phyloP scores from a whole-genome alignment of 2,888 invertebrate genomes.

The Limenitis camilla region DNA sequence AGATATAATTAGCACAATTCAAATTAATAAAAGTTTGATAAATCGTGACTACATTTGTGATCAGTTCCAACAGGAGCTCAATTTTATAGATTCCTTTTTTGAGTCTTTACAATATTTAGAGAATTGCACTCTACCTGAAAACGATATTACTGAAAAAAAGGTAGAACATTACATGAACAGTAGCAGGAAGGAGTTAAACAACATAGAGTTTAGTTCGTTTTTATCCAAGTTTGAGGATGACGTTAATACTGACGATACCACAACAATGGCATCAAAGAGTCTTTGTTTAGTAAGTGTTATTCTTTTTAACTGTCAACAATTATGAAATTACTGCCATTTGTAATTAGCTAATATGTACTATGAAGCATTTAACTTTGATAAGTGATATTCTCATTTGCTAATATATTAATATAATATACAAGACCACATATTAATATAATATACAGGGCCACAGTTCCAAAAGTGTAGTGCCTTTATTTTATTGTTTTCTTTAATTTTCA shows the following conservation, averaged over 20 bases:
- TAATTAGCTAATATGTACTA: constrained; percentile 5
- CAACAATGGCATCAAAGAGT: constrained; percentile 69
- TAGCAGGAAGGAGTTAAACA: constrained; percentile 40
- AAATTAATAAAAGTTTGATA: constrained; percentile 47
- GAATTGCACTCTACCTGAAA: constrained; percentile 48
- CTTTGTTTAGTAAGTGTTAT: constrained; percentile 69
- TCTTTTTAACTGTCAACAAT: constrained; percentile 55
- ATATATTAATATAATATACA: too few relatives aligned
- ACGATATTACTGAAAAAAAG: constrained; percentile 41
- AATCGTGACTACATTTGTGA: constrained; percentile 55
- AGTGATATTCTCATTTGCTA: too few relatives aligned
- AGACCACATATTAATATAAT: too few relatives aligned
- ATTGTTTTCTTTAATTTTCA: constrained; percentile 30
- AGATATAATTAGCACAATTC: constrained; percentile 62
- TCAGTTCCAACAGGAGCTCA: constrained; percentile 63
- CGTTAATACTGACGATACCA: constrained; percentile 45
- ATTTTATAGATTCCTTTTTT: constrained; percentile 68
- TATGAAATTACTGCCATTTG: constrained; percentile 22
- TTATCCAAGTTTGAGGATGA: constrained; percentile 55
- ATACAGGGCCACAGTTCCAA: too few relatives aligned
- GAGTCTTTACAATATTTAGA: constrained; percentile 66
- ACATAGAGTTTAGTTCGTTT: constrained; percentile 47
- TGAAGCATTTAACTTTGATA: too few relatives aligned
- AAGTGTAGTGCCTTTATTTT: too few relatives aligned
- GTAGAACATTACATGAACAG: constrained; percentile 44